A percentile compares a stretch with the other conserved stretches of the same genome.
These are phyloP conservation scores for Tamias sibiricus DNA, from an alignment of 2,113 vertebrate species.

Conservation along the genomic window DNA sequence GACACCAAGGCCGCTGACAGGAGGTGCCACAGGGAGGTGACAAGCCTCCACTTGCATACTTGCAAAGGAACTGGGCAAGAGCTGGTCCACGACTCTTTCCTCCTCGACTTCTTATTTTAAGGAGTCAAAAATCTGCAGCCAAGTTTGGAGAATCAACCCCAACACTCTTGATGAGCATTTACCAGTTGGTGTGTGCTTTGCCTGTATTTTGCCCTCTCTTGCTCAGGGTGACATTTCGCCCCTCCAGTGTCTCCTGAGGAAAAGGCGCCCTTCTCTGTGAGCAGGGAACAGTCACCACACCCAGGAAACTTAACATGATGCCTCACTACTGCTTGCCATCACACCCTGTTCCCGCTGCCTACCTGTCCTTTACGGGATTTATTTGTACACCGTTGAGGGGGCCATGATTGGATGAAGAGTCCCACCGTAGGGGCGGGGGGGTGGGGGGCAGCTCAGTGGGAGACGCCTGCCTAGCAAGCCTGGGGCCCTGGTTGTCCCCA, in stretches of 20 bases:
- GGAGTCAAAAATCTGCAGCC: not conserved
- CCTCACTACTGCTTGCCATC: too few relatives aligned
- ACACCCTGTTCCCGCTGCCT: not conserved
- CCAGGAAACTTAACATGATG: not conserved
- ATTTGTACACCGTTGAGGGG: not conserved
- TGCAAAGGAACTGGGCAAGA: not conserved
- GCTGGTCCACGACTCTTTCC: not conserved
- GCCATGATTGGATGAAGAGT: not conserved
- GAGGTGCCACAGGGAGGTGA: not conserved
- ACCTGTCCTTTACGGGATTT: not conserved
- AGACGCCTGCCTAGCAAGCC: too few relatives aligned
- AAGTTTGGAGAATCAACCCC: not conserved
- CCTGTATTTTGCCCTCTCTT: not conserved
- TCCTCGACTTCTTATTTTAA: not conserved
- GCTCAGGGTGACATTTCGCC: not conserved
- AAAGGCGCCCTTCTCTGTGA: not conserved
- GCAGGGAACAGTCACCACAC: not conserved
- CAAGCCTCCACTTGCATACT: not conserved
- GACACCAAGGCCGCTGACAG: not conserved
- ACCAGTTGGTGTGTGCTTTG: not conserved
- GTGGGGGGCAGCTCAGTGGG: not conserved
- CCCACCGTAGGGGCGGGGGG: not conserved
- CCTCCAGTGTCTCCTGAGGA: not conserved
- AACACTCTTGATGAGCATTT: not conserved
- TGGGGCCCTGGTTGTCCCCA: not conserved